These are phyloP conservation scores for Diploptera punctata DNA, from an alignment of 2,888 invertebrate species.

Conservation along the genomic window DNA sequence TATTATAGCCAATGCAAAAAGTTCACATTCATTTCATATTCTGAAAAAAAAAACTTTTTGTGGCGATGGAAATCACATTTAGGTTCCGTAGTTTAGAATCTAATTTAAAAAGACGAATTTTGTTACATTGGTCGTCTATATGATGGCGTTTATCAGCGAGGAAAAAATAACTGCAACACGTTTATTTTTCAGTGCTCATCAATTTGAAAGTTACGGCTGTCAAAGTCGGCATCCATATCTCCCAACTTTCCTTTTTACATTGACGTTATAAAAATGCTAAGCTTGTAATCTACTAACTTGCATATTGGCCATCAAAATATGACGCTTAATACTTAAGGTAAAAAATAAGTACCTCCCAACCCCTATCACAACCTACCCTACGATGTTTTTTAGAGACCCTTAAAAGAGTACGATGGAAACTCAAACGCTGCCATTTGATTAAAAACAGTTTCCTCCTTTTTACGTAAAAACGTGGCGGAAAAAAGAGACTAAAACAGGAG, in stretches of 20 bases:
- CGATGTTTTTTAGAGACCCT: not conserved
- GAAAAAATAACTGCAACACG: not conserved
- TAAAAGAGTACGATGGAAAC: not conserved
- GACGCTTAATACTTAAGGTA: not conserved
- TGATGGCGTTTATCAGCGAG: not conserved
- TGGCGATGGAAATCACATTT: too few species aligned
- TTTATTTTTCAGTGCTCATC: conserved; percentile 14
- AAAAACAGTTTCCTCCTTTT: not conserved
- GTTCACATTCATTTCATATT: too few species aligned
- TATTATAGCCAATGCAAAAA: too few species aligned
- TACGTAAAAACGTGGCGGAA: conserved; percentile 26
- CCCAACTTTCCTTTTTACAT: not conserved
- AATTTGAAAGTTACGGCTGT: conserved; percentile 15
- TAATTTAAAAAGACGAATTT: not conserved
- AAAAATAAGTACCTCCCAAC: not conserved
- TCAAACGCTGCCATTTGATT: conserved; percentile 24
- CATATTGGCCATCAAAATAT: conserved; percentile 24
- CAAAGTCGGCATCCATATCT: not conserved
- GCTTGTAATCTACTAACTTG: conserved; percentile 5
- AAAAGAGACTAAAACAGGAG: conserved; percentile 20
- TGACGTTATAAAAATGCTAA: not conserved
- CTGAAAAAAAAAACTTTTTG: too few species aligned
- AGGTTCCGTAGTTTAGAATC: too few species aligned
- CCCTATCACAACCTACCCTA: not conserved
- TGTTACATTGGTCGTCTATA: not conserved